Conservation (phyloP, 2,888 invertebrate genomes). For the Calameuta pallipes region DNA sequence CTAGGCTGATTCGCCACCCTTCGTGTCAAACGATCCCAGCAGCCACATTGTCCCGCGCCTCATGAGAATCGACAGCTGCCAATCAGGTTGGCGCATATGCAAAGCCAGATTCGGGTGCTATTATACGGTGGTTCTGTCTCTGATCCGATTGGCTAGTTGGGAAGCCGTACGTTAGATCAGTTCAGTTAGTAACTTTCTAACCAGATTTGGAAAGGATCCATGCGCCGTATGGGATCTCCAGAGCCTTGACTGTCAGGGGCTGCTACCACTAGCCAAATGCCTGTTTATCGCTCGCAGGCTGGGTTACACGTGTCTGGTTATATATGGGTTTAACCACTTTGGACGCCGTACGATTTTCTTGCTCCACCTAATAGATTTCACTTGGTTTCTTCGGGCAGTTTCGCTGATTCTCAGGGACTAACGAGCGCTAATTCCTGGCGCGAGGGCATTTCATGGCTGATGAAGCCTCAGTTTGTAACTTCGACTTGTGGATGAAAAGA, state of each 20-base stretch:
- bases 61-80: conserved; percentile 2
- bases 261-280: neutral
- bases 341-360: neutral
- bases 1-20: neutral
- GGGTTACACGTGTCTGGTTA: neutral
- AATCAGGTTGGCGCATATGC: neutral
- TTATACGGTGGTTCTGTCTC: neutral
- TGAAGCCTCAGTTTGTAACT: neutral
- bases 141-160: neutral
- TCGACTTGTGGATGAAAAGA: neutral
- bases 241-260: neutral
- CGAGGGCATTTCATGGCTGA: neutral
- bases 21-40: neutral
- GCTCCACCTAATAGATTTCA: neutral
- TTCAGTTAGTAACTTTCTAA: neutral
- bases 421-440: neutral
- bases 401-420: neutral
- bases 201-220: neutral
- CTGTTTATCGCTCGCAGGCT: neutral
- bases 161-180: neutral
- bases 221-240: neutral
- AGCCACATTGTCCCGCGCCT: neutral
- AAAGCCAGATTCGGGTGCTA: neutral
- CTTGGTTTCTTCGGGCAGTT: neutral
- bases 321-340: neutral